Percentiles rank a stretch among this genome's conserved stretches.
Evolutionary conservation across 2,888 invertebrate genomes (phyloP).

Genomic region (Hirtodrosophila cameraria): DNA sequence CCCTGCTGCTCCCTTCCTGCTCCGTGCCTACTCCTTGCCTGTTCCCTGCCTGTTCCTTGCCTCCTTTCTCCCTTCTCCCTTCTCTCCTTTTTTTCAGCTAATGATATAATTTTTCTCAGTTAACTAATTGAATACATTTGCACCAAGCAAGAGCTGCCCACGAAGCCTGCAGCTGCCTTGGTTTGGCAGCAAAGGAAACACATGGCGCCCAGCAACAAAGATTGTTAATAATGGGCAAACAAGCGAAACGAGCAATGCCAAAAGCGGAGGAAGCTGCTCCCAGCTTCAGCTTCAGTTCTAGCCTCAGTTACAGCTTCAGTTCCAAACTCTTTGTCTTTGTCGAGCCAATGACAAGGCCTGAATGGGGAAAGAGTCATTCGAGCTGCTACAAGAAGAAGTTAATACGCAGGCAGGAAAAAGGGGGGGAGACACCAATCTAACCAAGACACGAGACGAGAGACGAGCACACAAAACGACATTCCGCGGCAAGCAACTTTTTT

Average conservation of each 20-base stretch:
- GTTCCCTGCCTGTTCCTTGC: not conserved
- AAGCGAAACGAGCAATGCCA: slow-evolving; percentile 59
- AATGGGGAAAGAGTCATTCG: not conserved
- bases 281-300: slow-evolving; percentile 10
- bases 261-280: no score
- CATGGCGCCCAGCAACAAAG: slow-evolving; percentile 70
- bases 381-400: slow-evolving; percentile 60
- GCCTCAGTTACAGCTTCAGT: slow-evolving; percentile 6
- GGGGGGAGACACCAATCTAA: not conserved
- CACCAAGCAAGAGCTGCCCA: no score
- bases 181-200: no score
- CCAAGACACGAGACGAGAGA: slow-evolving; percentile 27
- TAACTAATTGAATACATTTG: slow-evolving; percentile 80
- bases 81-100: slow-evolving; percentile 51
- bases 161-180: slow-evolving; percentile 6
- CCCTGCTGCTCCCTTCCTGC: no score
- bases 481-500: slow-evolving; percentile 54
- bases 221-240: slow-evolving; percentile 80
- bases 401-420: slow-evolving; percentile 52
- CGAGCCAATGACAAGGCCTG: slow-evolving; percentile 23
- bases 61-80: not conserved
- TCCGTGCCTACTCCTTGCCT: no score
- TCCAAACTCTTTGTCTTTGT: slow-evolving; percentile 9
- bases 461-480: slow-evolving; percentile 61
- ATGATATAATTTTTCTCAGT: slow-evolving; percentile 80